Conservation (phyloP, 2,113 vertebrate species). For the Antechinus flavipes region DNA sequence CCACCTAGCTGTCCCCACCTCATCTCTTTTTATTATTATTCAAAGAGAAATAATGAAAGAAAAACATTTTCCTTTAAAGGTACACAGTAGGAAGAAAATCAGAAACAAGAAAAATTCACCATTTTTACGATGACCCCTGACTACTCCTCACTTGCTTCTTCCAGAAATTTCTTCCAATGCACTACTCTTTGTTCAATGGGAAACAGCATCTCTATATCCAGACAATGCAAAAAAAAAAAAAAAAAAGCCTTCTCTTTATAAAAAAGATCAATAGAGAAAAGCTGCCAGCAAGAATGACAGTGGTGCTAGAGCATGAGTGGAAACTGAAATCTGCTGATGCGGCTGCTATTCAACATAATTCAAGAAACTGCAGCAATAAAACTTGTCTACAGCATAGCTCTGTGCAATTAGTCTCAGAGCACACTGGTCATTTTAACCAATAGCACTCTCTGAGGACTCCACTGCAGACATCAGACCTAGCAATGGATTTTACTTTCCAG, state of each 20-base stretch:
- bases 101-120: neutral
- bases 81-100: neutral
- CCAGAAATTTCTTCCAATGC: slow-evolving; percentile 11
- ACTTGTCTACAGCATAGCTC: slow-evolving; percentile 71
- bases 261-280: slow-evolving; percentile 75
- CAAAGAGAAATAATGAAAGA: neutral
- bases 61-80: neutral
- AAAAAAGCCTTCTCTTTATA: slow-evolving; percentile 50
- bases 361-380: slow-evolving; percentile 81
- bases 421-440: slow-evolving; percentile 73
- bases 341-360: slow-evolving; percentile 79
- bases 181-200: slow-evolving; percentile 17
- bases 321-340: slow-evolving; percentile 81
- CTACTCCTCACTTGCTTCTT: neutral
- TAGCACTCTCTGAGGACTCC: slow-evolving; percentile 74
- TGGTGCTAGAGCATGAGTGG: slow-evolving; percentile 59
- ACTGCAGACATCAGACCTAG: slow-evolving; percentile 66
- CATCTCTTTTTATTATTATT: neutral
- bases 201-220: slow-evolving; percentile 57
- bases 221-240: slow-evolving; percentile 40
- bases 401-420: slow-evolving; percentile 75
- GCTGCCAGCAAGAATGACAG: slow-evolving; percentile 74
- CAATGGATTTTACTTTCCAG: slow-evolving; percentile 55
- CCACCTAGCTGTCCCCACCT: no score
- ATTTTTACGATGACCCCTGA: neutral